Evolutionary conservation across 2,888 invertebrate species (phyloP).

Genomic region (Achlya flavicornis): DNA sequence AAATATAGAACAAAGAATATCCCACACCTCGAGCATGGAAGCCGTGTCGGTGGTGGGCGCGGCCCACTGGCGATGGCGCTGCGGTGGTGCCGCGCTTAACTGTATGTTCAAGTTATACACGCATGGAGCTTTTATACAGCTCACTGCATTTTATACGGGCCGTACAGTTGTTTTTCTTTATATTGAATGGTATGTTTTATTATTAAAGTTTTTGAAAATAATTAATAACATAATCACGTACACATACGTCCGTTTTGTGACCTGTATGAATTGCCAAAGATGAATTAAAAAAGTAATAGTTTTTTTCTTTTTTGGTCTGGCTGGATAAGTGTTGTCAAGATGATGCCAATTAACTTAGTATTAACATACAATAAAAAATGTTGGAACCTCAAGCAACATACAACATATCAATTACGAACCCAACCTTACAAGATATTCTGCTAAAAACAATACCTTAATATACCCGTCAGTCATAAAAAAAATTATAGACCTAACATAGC

Average conservation of each 20-base stretch:
- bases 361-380: background rate
- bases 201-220: background rate
- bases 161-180: background rate
- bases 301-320: too few relatives aligned
- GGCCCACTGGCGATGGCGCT: slow-evolving; percentile 33
- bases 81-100: slow-evolving; percentile 6
- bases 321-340: too few relatives aligned
- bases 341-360: too few relatives aligned
- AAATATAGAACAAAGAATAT: slow-evolving; percentile 11
- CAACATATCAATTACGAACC: background rate
- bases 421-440: background rate
- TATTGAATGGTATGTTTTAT: background rate
- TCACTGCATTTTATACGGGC: slow-evolving; percentile 9
- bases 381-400: background rate
- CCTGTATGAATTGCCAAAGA: too few relatives aligned
- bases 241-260: background rate
- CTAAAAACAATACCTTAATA: background rate
- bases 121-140: slow-evolving; percentile 10
- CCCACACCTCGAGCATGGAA: slow-evolving; percentile 39
- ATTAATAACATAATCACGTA: background rate
- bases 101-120: slow-evolving; percentile 6
- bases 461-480: background rate
- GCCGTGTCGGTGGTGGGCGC: slow-evolving; percentile 39
- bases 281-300: too few relatives aligned
- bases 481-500: slow-evolving; percentile 6